Evolutionary conservation across 2,888 invertebrate genomes (phyloP).

Genomic region (Agrotis exclamationis): DNA sequence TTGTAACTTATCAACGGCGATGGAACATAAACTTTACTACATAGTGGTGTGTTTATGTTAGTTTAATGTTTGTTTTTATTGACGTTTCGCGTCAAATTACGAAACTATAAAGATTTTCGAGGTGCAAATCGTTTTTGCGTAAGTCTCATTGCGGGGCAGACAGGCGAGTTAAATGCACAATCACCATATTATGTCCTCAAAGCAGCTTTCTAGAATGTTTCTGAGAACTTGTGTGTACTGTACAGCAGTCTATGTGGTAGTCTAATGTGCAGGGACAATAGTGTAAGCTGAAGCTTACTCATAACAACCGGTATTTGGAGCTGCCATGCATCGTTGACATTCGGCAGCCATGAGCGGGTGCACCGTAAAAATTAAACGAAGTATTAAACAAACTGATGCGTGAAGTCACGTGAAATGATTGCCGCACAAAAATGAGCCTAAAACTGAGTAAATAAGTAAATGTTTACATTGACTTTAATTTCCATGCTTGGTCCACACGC

Average conservation of each 20-base stretch:
- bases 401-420: conserved; percentile 44
- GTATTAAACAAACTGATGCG: conserved; percentile 12
- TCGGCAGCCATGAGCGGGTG: conserved; percentile 7
- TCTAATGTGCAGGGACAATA: conserved; percentile 10
- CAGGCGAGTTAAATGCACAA: conserved; percentile 49
- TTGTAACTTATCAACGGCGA: conserved; percentile 67
- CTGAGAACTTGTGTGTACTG: conserved; percentile 42
- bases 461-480: conserved; percentile 34
- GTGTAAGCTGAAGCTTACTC: conserved; percentile 30
- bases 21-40: conserved; percentile 59
- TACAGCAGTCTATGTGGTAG: conserved; percentile 5
- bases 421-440: conserved; percentile 10
- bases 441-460: conserved; percentile 42
- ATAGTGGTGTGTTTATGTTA: conserved; percentile 61
- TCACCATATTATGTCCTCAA: conserved; percentile 65
- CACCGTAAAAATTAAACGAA: conserved; percentile 30
- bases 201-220: conserved; percentile 78
- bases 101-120: conserved; percentile 39
- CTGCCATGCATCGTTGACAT: conserved; percentile 12
- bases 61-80: conserved; percentile 56
- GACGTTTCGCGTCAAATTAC: conserved; percentile 47
- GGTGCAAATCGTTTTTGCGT: conserved; percentile 41
- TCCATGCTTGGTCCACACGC: conserved; percentile 16
- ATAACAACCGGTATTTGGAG: conserved; percentile 25
- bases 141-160: conserved; percentile 35